Conservation (phyloP, 2,888 invertebrate genomes). For the Teleiodes luculella region DNA sequence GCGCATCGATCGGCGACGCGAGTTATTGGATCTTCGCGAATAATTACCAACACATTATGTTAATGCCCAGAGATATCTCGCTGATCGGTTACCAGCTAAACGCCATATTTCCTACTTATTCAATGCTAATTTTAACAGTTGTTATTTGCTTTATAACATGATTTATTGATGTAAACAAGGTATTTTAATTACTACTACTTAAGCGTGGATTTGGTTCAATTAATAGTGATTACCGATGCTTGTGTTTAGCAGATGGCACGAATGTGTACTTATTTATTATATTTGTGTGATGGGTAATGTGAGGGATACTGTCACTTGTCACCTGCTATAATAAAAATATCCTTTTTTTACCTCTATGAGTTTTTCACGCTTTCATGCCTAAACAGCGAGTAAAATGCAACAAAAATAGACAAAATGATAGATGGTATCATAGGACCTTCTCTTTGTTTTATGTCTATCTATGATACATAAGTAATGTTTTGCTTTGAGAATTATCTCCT, state of each 20-base stretch:
- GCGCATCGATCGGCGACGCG: conserved; percentile 2
- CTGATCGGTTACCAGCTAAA: background rate
- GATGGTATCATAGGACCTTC: too few relatives aligned
- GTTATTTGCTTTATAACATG: background rate
- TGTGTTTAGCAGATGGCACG: background rate
- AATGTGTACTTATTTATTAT: too few relatives aligned
- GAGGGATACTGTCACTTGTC: too few relatives aligned
- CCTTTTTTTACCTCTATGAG: too few relatives aligned
- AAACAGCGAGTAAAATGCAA: too few relatives aligned
- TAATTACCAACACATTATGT: background rate
- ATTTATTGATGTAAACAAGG: background rate
- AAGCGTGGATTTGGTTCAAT: background rate
- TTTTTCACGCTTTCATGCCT: too few relatives aligned
- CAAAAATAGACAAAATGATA: too few relatives aligned
- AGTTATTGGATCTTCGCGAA: conserved; percentile 5
- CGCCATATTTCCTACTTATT: conserved; percentile 1
- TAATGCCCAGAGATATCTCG: background rate
- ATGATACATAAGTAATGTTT: too few relatives aligned
- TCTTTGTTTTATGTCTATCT: too few relatives aligned
- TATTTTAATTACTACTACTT: background rate
- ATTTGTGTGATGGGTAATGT: too few relatives aligned
- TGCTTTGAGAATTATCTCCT: too few relatives aligned
- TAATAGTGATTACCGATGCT: background rate
- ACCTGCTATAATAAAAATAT: too few relatives aligned
- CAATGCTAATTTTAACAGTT: conserved; percentile 6